Base-by-base conservation (phyloP, 2,888 invertebrate species). In the Listrodromus nycthemerus region DNA sequence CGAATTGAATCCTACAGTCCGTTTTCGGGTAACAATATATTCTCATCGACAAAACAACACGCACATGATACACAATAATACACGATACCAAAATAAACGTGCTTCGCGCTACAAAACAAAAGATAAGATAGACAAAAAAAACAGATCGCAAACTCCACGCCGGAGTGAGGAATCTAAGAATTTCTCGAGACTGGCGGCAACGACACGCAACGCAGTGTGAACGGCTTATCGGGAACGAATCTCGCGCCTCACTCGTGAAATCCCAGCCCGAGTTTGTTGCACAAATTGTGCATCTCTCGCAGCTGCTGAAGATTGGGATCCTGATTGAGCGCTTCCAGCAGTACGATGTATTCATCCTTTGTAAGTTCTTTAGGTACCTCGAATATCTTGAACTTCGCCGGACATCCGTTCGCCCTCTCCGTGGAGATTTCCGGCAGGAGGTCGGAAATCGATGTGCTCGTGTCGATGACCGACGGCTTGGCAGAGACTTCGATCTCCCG, bases 361-460 rank as follows among this genome's bases (percentile, higher is more conserved):
- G 88, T 89, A 16, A 90, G 63, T 83, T 91, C 89, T 58, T 88
- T 88, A 3, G 89, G 88, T 7, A 87, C 86, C 33, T 88, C 85
- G 50, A 89, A 90, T 71, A 89, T 88, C 80, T 89, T 86, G 48
- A 89, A 87, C 74, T 87, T 86, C 10, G 41, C 84, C 63, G 58
- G 8, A n/a, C 24, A 50, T 30, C 24, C 33, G 67, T 48, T 65
- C 3, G 65, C 55, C 73, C 50, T 19, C n/a, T 55, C n/a, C 30
- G 41, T 69, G 21, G 45, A 16, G 16, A 24, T 58, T 37, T 83
- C 71, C 16, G 85, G 84, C 33, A 91, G 85, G 83, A 91, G 85
- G 83, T 90, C 89, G 2, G 89, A 89, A 45, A 91, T 87, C 0
- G 91, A 91, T 0, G 91, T 91, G 65, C 90, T 91, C 5, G 87